Evolutionary conservation across 2,888 invertebrate species (phyloP), one percentile per base, ranked within the genome.

Genomic region (Agonopterix subpropinquella): DNA sequence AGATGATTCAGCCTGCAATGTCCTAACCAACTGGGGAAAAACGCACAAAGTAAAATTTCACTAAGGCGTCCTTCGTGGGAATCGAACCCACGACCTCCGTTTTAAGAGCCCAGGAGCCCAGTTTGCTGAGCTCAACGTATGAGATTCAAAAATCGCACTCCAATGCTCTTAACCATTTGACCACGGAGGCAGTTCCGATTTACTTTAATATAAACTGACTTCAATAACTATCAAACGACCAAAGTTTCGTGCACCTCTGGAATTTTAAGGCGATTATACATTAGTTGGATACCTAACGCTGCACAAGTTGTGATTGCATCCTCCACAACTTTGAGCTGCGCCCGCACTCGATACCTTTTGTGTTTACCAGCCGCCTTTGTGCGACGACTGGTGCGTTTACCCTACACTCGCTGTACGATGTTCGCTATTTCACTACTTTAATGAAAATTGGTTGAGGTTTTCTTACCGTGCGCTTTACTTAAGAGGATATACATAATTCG

Each of bases 291-390:
- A 59, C 57, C 53, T 50, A 48, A 43, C 54, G 57, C 56, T 50
- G 69, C 61, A 57, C 70, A 83, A 83, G 70, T 85, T 81, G 77
- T 81, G 82, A 81, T 83, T 81, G 80, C 79, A 74, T 77, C 74
- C 75, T 72, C 67, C 62, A 62, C 67, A 80, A 81, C 70, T 82
- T 80, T 67, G 69, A 58, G 65, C 65, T 64, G 56, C 56, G 60
- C 59, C 60, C 59, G 64, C 68, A 71, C 70, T 64, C 70, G 69
- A 73, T 77, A 74, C 77, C 79, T 82, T 76, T 80, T 81, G 78
- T 80, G 79, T 81, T 68, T 73, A 70, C 66, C 56, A 49, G 59
- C 65, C 72, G 83, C 80, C 81, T 75, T 70, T 61, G 52, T 58
- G 59, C 59, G 57, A 59, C 62, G 64, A 64, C 62, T 61, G 63